phyloP scores from a whole-genome alignment of 1,140 invertebrate species.

The Adoxophyes honmai region DNA sequence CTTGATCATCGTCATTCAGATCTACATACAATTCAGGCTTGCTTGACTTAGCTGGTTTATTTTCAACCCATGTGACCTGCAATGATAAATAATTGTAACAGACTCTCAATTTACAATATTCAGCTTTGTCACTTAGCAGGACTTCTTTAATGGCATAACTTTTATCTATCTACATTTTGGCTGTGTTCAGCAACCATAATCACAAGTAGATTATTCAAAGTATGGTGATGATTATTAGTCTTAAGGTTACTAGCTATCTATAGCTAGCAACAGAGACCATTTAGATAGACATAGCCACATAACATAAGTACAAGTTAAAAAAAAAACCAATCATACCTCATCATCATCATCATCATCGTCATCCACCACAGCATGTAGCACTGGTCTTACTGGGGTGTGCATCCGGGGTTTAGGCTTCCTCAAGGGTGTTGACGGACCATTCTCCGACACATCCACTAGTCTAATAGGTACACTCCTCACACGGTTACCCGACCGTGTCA shows the following conservation, averaged over 20 bases:
- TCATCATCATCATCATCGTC: constrained; percentile 53
- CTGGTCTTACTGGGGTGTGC: constrained; percentile 45
- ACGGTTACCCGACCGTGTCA: constrained; percentile 27
- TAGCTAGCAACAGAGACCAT: too few species aligned
- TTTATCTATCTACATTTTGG: too few species aligned
- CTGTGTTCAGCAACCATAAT: too few species aligned
- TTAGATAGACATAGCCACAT: too few species aligned
- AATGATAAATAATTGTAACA: constrained; percentile 23
- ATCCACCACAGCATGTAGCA: constrained; percentile 46
- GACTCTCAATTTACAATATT: too few species aligned
- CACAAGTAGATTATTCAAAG: too few species aligned
- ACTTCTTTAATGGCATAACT: too few species aligned
- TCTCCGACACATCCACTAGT: constrained; percentile 40
- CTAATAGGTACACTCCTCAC: constrained; percentile 44
- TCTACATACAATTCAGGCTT: constrained; percentile 54
- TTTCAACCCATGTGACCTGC: constrained; percentile 55
- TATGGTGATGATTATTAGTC: too few species aligned
- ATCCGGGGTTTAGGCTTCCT: constrained; percentile 48
- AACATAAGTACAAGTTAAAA: too few species aligned
- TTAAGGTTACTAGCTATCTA: too few species aligned
- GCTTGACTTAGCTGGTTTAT: constrained; percentile 36
- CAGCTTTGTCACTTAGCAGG: too few species aligned
- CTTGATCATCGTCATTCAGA: constrained; percentile 47
- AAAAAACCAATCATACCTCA: constrained; percentile 38
- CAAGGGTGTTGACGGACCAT: constrained; percentile 37